Base-by-base conservation (phyloP, 2,113 vertebrate species). In the Ptilonorhynchus violaceus region DNA sequence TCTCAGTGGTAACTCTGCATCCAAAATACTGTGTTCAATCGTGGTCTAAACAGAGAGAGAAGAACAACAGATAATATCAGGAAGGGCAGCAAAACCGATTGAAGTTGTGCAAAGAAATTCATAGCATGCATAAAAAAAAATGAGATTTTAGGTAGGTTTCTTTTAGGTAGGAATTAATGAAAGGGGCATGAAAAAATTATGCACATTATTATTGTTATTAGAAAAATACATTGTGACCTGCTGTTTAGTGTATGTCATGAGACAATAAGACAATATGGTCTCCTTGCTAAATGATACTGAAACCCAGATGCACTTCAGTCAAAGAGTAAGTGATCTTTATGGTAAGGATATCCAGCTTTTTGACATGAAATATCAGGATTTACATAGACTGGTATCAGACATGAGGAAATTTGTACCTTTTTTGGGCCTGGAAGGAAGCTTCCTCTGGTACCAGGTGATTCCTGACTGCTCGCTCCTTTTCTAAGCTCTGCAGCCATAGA, bases 181-280 rank as follows among this genome's bases (percentile, higher is more conserved):
- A 73, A 3, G 3, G 4, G 1, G 5, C 12, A 64, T 49, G 23
- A 47, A 79, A 79, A 90, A 70, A 70, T 35, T 33, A 44, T 39
- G 18, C 5, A 49, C 55, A n/a, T 33, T 44, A 39, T 35, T 75
- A 67, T 23, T 35, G 30, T 39, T 64, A 33, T 50, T 56, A 14
- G n/a, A 70, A 70, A 70, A 11, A 37, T 11, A 30, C 16, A 17
- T 21, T 44, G 10, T 0, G 0, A 41, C 2, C 15, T 64, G n/a
- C 41, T 68, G 13, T 68, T 76, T 46, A 13, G 16, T 35, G 4
- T 47, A 37, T 39, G 33, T 79, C 25, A 31, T 27, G 35, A 67
- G 37, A 53, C 0, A 1, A 11, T 55, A 33, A 80, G 10, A 24
- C 0, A 0, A 22, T 47, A 56, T 31, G 11, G 10, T 23, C 19